Evolutionary conservation across 2,797 vertebrate genomes (phyloP).

Genomic region (Darevskia nairensis): DNA sequence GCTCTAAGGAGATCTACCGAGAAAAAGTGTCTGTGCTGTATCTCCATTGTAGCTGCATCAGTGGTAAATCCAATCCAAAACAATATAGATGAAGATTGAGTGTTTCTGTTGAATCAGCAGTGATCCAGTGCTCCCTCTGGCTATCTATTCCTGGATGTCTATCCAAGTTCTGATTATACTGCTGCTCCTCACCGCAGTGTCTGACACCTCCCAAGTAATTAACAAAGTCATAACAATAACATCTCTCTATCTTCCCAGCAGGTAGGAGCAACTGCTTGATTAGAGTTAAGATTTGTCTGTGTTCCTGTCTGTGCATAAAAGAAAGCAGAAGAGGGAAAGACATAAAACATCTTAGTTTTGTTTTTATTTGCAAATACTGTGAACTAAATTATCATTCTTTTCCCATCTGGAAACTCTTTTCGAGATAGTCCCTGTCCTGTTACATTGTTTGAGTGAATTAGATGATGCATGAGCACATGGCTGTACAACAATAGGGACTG

Average conservation of each 20-base stretch:
- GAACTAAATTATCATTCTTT: conserved; percentile 1
- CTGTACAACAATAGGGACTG: not conserved
- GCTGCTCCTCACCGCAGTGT: conserved; percentile 6
- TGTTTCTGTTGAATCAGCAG: conserved; percentile 16
- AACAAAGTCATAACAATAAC: conserved; percentile 31
- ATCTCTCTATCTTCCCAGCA: conserved; percentile 32
- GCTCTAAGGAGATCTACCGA: not conserved
- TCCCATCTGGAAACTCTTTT: conserved; percentile 34
- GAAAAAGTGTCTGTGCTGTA: not conserved
- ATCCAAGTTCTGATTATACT: conserved; percentile 26
- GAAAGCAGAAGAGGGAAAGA: conserved; percentile 32
- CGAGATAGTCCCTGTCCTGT: not conserved
- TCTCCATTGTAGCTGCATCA: not conserved
- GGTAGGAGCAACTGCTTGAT: conserved; percentile 29
- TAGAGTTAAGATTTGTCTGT: conserved; percentile 37
- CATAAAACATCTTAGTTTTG: not conserved
- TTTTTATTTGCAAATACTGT: conserved; percentile 43
- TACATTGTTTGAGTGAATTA: not conserved
- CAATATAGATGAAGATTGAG: not conserved
- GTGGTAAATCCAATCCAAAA: conserved; percentile 1
- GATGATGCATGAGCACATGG: not conserved
- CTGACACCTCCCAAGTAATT: conserved; percentile 45
- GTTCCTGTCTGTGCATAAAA: not conserved
- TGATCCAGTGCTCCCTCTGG: not conserved
- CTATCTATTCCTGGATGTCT: conserved; percentile 32